Evolutionary conservation across 2,113 vertebrate genomes (phyloP).

Genomic region (Anhinga anhinga): DNA sequence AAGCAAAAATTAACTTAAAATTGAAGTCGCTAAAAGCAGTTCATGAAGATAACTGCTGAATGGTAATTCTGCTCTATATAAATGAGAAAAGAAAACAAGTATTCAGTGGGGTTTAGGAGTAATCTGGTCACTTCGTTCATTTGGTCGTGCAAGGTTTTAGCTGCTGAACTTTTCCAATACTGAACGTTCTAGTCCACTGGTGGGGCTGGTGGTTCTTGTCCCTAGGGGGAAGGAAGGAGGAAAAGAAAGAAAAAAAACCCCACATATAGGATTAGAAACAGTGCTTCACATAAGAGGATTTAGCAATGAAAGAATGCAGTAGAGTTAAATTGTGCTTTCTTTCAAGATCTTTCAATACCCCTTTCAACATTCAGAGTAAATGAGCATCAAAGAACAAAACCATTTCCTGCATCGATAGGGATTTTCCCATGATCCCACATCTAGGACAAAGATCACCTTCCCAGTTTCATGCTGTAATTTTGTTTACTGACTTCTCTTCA

Average conservation of each 20-base stretch:
- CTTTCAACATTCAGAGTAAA: not conserved
- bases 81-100: constrained; percentile 59
- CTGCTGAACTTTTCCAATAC: constrained; percentile 41
- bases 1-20: constrained; percentile 71
- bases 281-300: not conserved
- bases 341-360: not conserved
- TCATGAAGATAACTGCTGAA: constrained; percentile 57
- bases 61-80: constrained; percentile 57
- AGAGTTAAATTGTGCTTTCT: not conserved
- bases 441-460: not conserved
- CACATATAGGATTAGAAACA: not conserved
- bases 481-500: not conserved
- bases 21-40: constrained; percentile 60
- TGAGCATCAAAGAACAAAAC: not conserved
- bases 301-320: not conserved
- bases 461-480: not conserved
- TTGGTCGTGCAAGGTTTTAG: constrained; percentile 75
- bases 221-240: constrained; percentile 62
- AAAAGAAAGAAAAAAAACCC: not conserved
- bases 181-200: constrained; percentile 85
- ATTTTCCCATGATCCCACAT: not conserved
- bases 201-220: constrained; percentile 89
- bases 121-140: constrained; percentile 75
- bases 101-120: constrained; percentile 56
- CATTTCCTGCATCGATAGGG: not conserved